A percentile compares a stretch with the other conserved stretches of the same genome.
Evolutionary conservation across 2,797 vertebrate species (phyloP).

Genomic region (Momotus momota): DNA sequence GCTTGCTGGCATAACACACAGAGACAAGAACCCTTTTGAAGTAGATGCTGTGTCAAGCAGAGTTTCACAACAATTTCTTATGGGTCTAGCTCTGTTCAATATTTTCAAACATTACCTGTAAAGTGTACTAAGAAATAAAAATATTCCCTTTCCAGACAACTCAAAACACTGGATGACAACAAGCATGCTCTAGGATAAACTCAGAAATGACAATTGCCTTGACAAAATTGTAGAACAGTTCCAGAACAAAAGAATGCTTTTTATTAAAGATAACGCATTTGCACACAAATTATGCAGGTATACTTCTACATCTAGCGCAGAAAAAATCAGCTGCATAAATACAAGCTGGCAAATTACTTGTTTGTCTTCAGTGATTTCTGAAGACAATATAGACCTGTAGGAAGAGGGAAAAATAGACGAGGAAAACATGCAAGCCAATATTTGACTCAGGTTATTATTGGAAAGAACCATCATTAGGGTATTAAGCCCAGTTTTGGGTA

Average conservation of each 20-base stretch:
- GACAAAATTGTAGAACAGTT: background rate
- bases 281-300: background rate
- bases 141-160: background rate
- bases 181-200: background rate
- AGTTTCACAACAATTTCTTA: background rate
- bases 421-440: background rate
- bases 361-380: background rate
- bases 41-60: background rate
- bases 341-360: background rate
- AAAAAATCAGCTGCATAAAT: background rate
- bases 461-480: background rate
- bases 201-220: background rate
- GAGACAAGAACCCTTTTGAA: background rate
- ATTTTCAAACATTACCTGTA: background rate
- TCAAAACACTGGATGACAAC: background rate
- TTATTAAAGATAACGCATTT: background rate
- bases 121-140: background rate
- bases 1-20: background rate
- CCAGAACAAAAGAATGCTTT: background rate
- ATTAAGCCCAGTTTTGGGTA: background rate
- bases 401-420: accelerated
- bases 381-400: background rate
- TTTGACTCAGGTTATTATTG: background rate
- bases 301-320: background rate
- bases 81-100: background rate